Conservation (phyloP, 1,140 invertebrate genomes). For the Triops longicaudatus region DNA sequence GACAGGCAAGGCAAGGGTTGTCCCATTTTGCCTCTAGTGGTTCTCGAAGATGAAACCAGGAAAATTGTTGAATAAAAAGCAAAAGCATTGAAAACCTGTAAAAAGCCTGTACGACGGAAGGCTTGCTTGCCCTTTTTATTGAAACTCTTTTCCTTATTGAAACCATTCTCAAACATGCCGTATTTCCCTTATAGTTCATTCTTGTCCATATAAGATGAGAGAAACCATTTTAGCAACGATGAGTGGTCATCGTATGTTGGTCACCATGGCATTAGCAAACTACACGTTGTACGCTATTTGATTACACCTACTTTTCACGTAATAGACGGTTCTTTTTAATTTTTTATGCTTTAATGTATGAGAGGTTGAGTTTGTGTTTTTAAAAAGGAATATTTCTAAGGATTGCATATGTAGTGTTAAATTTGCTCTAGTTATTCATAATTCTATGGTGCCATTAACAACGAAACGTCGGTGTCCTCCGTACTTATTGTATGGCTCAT, state of each 20-base stretch:
- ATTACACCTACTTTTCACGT: no score
- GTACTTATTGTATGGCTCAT: not conserved
- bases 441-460: not conserved
- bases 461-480: not conserved
- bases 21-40: not conserved
- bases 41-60: conserved; percentile 11
- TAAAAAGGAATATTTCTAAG: not conserved
- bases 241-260: no score
- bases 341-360: no score
- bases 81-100: not conserved
- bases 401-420: not conserved
- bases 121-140: not conserved
- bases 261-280: no score
- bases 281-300: no score
- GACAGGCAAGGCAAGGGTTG: not conserved
- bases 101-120: not conserved
- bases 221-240: not conserved
- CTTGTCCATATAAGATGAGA: not conserved
- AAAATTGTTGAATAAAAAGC: not conserved
- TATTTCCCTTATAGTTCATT: not conserved
- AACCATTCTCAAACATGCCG: not conserved
- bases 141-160: not conserved
- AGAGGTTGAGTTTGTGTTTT: no score
- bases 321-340: not conserved
- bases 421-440: not conserved